Conservation (phyloP, 2,113 vertebrate species). For the Helogale parvula region DNA sequence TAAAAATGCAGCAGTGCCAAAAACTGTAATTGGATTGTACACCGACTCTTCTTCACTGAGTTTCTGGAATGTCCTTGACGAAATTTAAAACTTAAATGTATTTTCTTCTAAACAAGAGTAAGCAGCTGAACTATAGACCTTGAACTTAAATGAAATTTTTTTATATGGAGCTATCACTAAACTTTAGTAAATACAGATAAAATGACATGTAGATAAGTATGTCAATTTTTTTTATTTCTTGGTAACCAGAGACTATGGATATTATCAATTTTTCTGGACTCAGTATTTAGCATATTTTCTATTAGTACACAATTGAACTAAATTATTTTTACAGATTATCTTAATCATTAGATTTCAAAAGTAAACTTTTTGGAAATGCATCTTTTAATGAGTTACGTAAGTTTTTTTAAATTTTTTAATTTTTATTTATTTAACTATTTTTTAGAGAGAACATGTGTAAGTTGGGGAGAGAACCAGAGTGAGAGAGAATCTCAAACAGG, state of each 20-base stretch:
- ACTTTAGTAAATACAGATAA: background rate
- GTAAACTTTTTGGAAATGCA: background rate
- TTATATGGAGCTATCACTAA: background rate
- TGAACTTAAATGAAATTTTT: background rate
- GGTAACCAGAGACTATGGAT: background rate
- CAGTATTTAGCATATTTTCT: background rate
- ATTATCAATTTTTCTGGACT: background rate
- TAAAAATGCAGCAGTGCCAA: background rate
- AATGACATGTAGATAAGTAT: background rate
- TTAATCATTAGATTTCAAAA: conserved; percentile 6
- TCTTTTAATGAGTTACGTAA: background rate
- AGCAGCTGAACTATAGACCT: background rate
- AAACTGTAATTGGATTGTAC: background rate
- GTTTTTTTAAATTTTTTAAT: background rate
- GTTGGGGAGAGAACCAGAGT: too few species aligned
- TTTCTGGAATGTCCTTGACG: background rate
- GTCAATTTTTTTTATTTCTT: background rate
- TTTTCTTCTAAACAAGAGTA: background rate
- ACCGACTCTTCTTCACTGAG: background rate
- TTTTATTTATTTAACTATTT: too few species aligned
- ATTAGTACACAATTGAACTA: background rate
- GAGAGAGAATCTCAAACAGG: too few species aligned
- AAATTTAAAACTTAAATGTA: background rate
- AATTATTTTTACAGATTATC: background rate
- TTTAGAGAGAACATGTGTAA: too few species aligned